Evolutionary conservation across 2,113 vertebrate species (phyloP).

Genomic region (Esox niger): DNA sequence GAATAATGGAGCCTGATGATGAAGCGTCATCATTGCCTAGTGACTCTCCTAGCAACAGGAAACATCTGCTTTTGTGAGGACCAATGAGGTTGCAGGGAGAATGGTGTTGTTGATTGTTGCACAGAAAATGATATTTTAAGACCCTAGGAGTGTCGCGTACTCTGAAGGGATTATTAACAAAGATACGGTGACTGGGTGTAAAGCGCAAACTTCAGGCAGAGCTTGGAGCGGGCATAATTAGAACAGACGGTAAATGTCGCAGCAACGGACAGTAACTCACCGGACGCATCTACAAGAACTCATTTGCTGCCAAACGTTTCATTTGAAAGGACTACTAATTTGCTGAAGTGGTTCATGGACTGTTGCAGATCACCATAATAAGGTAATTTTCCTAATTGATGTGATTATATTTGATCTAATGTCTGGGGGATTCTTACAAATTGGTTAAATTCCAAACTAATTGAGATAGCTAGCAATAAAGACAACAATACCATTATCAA

Average conservation of each 20-base stretch:
- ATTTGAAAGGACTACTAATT: background rate
- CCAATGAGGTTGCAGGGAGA: slow-evolving; percentile 79
- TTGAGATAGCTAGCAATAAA: no score
- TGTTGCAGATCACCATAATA: slow-evolving; percentile 5
- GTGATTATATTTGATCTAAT: background rate
- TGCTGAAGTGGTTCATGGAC: background rate
- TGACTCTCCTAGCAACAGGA: slow-evolving; percentile 89
- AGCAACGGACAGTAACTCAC: slow-evolving; percentile 15
- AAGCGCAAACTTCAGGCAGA: slow-evolving; percentile 24
- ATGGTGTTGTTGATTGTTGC: slow-evolving; percentile 60
- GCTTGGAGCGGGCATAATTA: slow-evolving; percentile 27
- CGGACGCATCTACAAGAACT: slow-evolving; percentile 4
- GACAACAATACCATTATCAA: no score
- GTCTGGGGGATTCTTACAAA: background rate
- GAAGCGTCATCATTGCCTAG: slow-evolving; percentile 71
- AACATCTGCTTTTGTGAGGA: slow-evolving; percentile 84
- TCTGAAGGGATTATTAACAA: slow-evolving; percentile 43
- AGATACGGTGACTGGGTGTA: slow-evolving; percentile 33
- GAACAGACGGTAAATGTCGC: slow-evolving; percentile 33
- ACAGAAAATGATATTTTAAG: slow-evolving; percentile 63
- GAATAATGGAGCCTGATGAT: slow-evolving; percentile 45
- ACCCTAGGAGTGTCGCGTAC: slow-evolving; percentile 43
- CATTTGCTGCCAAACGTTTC: background rate
- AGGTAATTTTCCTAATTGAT: slow-evolving; percentile 4
- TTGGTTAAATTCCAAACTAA: no score